Base-by-base conservation (phyloP, 2,113 vertebrate genomes). In the Puntigrus tetrazona region DNA sequence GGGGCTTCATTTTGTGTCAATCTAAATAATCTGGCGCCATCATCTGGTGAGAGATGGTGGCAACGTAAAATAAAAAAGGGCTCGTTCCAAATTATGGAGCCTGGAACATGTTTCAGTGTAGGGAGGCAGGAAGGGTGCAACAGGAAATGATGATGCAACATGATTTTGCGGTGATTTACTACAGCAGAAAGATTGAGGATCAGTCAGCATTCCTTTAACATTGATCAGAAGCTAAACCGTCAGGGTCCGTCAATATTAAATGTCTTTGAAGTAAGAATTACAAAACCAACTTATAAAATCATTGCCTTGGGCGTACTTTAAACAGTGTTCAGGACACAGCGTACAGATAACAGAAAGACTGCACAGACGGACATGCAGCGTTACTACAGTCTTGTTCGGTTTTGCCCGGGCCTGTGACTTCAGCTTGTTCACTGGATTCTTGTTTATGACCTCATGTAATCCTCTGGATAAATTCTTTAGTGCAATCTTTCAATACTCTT, bases 61-160 rank as follows among this genome's bases (percentile, higher is more conserved):
- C 67, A 85, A 38, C 47, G 34, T 27, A 63, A 5, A 13, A 72
- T 7, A 16, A 72, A 55, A n/a, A 41, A 16, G 36, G 13, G 50
- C 25, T 11, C 6, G 2, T n/a, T 6, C 67, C 41, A 59, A 76
- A 2, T 6, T 47, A 25, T 69, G 5, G 7, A 67, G 22, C 50
- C 14, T 50, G 55, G 31, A 84, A 81, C 34, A 16, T 22, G 74
- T 59, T 47, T 16, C 36, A 29, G 57, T 52, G 72, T 10, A 34
- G 20, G 63, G n/a, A 69, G 61, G 13, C 75, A 73, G 83, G 86
- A 89, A 87, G 76, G 61, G 81, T 87, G 70, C 25, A 29, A 81
- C 72, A 77, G 84, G 84, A 89, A 87, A 77, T 73, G 34, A 87
- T 85, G 67, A 77, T 77, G 76, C 70, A 41, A 45, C 27, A 36